Evolutionary conservation across 1,140 invertebrate genomes (phyloP).

Genomic region (Drosophila ambigua): DNA sequence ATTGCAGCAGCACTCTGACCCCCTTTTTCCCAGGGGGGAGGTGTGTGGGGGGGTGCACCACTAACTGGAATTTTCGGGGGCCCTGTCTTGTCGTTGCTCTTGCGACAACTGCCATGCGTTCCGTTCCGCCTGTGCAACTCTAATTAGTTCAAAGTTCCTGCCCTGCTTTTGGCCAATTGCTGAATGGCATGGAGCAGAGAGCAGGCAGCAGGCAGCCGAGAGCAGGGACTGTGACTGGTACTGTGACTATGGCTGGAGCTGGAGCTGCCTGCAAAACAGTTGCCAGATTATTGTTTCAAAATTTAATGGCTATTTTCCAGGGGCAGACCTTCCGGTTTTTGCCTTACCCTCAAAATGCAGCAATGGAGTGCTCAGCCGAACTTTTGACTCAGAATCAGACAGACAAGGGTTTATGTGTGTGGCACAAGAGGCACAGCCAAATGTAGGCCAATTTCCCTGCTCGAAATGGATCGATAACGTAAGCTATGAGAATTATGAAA

Average conservation of each 20-base stretch:
- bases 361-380: no score
- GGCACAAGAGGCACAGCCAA: no score
- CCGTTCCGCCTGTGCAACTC: constrained; percentile 26
- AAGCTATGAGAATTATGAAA: no score
- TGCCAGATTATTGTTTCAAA: constrained; percentile 32
- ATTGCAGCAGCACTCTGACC: constrained; percentile 38
- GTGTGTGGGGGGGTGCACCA: background rate
- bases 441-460: no score
- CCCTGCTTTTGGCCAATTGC: constrained; percentile 19
- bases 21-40: constrained; percentile 1
- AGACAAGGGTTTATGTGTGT: no score
- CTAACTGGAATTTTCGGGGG: constrained; percentile 23
- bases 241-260: no score
- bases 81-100: constrained; percentile 4
- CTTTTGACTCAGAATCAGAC: no score
- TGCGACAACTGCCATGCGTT: constrained; percentile 18
- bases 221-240: background rate
- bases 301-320: constrained; percentile 25
- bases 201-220: background rate
- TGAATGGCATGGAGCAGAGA: background rate
- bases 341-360: background rate
- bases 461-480: no score
- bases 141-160: constrained; percentile 56
- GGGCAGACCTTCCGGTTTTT: constrained; percentile 4
- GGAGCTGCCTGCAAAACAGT: constrained; percentile 2